These are phyloP conservation scores for Acomys russatus DNA, from an alignment of 2,797 vertebrate genomes.

Conservation along the genomic window DNA sequence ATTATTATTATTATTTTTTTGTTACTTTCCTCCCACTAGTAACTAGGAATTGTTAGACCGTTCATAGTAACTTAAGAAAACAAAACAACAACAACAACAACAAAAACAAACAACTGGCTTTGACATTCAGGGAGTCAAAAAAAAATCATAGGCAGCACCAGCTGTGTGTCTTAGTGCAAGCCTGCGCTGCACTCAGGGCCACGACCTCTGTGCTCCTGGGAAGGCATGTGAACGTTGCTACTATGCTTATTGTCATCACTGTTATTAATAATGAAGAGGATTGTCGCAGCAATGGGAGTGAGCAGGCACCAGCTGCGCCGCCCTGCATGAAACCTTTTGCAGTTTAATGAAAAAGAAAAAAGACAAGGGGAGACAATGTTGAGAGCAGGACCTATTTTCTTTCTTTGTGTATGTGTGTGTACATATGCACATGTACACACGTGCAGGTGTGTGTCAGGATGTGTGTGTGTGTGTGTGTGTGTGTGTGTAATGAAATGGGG, in stretches of 20 bases:
- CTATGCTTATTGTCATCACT: constrained; percentile 63
- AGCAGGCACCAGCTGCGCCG: constrained; percentile 57
- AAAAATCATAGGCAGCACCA: constrained; percentile 42
- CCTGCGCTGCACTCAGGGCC: neutral
- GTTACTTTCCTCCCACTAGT: neutral
- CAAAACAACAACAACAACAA: no score
- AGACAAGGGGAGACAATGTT: constrained; percentile 57
- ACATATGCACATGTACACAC: neutral
- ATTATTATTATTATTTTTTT: neutral
- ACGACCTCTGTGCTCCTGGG: constrained; percentile 70
- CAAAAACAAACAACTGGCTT: constrained; percentile 43
- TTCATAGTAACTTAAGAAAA: constrained; percentile 46
- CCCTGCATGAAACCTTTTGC: constrained; percentile 71
- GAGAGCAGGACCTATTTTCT: constrained; percentile 38
- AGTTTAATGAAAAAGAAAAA: constrained; percentile 60
- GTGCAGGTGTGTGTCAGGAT: neutral
- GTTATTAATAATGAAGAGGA: constrained; percentile 81
- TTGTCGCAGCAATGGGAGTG: constrained; percentile 70
- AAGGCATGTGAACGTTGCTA: constrained; percentile 57
- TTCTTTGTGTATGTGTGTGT: neutral
- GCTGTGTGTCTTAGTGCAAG: constrained; percentile 44
- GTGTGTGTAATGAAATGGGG: constrained; percentile 46
- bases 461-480: neutral
- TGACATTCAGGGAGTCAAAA: constrained; percentile 66
- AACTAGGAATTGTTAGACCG: constrained; percentile 42